Evolutionary conservation across 2,113 vertebrate species (phyloP), one percentile per base, ranked within the genome.

Genomic region (Seriola rivoliana): DNA sequence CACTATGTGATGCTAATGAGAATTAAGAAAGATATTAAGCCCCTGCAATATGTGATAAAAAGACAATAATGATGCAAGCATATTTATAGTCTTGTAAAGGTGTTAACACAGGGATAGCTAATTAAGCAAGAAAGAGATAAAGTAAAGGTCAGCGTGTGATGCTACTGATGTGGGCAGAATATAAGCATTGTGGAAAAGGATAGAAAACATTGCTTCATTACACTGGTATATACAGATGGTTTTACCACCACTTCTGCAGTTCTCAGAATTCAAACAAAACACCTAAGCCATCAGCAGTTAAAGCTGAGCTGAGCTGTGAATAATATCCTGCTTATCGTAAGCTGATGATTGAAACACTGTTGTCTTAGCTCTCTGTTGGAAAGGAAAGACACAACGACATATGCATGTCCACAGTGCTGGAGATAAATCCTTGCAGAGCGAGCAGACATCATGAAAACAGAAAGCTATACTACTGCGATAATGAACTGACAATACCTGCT

Each of bases 401-500:
- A 85, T 78, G 71, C 62, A 87, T 67, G 76, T 84, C 44, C 65
- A 38, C 79, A 55, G 65, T 1, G 13, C 52, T 48, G 76, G 58
- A 85, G 42, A 92, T 93, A 93, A 92, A 93, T 93, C 88, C 79
- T 83, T 2, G 54, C 70, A 36, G 29, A 71, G 63, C 50, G 64
- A 50, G 40, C 57, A 75, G 82, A 82, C 88, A 87, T 91, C 85
- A 87, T 93, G 91, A 91, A 92, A 91, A 88, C 67, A 73, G 90
- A 92, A 90, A 77, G 87, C 88, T 91, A 85, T 88, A 93, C 85
- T 91, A 86, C 89, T 86, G 88, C 89, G 90, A 93, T 94, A 92
- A 95, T 93, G 91, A 94, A 94, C 92, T 91, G 93, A 93, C 90
- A 92, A 84, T 88, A 83, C 75, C 84, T 81, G 76, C 89, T 82